phyloP scores from a whole-genome alignment of 2,797 vertebrate species.

The Notolepis coatsorum region DNA sequence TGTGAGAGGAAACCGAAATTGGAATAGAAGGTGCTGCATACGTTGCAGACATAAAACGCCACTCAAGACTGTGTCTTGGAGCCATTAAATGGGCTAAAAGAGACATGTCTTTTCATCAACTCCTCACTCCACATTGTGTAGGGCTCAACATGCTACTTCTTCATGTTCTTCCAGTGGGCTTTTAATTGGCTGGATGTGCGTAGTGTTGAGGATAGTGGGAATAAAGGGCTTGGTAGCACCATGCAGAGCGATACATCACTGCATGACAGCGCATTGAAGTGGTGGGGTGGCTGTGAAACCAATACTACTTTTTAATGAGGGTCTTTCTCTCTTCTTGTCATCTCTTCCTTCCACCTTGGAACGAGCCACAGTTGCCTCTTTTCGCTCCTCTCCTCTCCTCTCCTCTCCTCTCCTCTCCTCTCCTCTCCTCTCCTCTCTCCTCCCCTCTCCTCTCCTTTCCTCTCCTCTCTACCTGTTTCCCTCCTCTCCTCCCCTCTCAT shows the following conservation, averaged over 20 bases:
- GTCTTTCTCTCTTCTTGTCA: conserved; percentile 51
- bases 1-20: conserved; percentile 39
- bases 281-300: conserved; percentile 70
- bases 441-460: conserved; percentile 20
- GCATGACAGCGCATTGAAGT: conserved; percentile 77
- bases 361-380: no score
- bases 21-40: conserved; percentile 40
- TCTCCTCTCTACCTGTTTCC: conserved; percentile 21
- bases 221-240: conserved; percentile 73
- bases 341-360: conserved; percentile 32
- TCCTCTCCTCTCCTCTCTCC: neutral
- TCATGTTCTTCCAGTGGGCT: conserved; percentile 68
- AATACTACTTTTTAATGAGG: conserved; percentile 76
- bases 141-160: conserved; percentile 63
- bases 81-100: conserved; percentile 71
- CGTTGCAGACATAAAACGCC: conserved; percentile 56
- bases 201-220: conserved; percentile 70
- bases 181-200: conserved; percentile 79
- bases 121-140: conserved; percentile 56
- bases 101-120: conserved; percentile 72
- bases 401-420: conserved; percentile 30
- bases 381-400: conserved; percentile 16
- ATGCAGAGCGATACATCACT: conserved; percentile 77
- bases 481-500: neutral
- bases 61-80: conserved; percentile 61